phyloP scores from a whole-genome alignment of 2,888 invertebrate species.

The Tuberolachnus salignus region DNA sequence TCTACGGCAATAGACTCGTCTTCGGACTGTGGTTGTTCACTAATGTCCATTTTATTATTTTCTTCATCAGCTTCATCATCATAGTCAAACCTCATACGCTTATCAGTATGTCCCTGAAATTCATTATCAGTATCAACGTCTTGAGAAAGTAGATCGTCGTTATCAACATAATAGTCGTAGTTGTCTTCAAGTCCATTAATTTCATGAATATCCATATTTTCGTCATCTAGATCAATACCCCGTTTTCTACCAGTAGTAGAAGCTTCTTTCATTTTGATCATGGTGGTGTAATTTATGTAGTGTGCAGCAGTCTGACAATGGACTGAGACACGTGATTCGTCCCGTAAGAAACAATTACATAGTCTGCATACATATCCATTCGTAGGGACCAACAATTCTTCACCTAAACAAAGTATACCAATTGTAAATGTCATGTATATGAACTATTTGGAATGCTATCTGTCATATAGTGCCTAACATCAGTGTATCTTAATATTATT shows the following conservation, averaged over 20 bases:
- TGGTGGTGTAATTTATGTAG: constrained; percentile 59
- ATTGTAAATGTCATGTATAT: no score
- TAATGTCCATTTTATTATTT: constrained; percentile 58
- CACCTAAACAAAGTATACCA: constrained; percentile 27
- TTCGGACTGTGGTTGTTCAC: constrained; percentile 61
- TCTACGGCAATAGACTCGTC: constrained; percentile 60
- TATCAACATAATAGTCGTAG: no score
- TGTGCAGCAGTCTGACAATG: constrained; percentile 60
- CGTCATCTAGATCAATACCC: constrained; percentile 10
- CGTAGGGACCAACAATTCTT: constrained; percentile 63
- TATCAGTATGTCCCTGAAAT: constrained; percentile 58
- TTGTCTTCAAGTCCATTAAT: no score
- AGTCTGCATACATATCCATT: constrained; percentile 64
- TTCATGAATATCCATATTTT: no score
- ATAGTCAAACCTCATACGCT: constrained; percentile 62
- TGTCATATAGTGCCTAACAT: no score
- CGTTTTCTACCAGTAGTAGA: constrained; percentile 9
- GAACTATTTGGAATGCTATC: no score
- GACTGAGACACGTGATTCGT: constrained; percentile 59
- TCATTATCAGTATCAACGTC: background rate
- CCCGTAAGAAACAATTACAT: constrained; percentile 64
- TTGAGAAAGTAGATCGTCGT: background rate
- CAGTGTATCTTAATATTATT: no score
- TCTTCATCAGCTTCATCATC: constrained; percentile 50
- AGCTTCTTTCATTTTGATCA: constrained; percentile 58